Conservation (phyloP, 2,797 vertebrate species). For the Acipenser oxyrinchus region DNA sequence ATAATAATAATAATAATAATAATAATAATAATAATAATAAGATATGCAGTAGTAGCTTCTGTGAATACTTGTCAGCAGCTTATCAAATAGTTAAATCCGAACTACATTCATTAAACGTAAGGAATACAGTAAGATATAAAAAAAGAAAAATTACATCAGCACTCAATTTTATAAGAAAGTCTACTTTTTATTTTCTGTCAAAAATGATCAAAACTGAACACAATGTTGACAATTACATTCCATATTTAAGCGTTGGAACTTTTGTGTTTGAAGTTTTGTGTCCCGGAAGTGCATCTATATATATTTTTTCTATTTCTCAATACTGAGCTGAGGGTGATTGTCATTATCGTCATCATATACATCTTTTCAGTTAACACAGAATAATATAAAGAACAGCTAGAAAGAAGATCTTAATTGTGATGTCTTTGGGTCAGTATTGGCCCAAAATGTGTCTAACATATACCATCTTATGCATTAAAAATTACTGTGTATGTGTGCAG, state of each 20-base stretch:
- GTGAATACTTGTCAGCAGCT: no score
- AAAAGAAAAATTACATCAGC: constrained; percentile 31
- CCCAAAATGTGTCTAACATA: constrained; percentile 3
- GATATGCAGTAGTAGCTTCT: no score
- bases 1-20: no score
- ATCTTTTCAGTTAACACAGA: constrained; percentile 24
- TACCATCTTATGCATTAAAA: constrained; percentile 4
- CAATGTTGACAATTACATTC: constrained; percentile 53
- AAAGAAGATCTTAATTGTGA: constrained; percentile 18
- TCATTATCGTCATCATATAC: constrained; percentile 36
- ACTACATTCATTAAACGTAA: no score
- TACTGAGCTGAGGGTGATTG: constrained; percentile 27
- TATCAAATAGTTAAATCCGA: no score
- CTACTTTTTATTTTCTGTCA: constrained; percentile 53
- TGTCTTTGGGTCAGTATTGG: constrained; percentile 21
- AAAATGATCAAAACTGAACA: constrained; percentile 14
- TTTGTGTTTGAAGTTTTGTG: constrained; percentile 37
- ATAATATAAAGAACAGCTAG: constrained; percentile 25
- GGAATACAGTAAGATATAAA: background rate
- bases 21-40: no score
- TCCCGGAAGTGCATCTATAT: constrained; percentile 48
- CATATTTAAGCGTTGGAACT: constrained; percentile 36
- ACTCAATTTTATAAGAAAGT: constrained; percentile 59
- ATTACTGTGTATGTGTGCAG: constrained; percentile 28
- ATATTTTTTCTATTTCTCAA: constrained; percentile 16